Base-by-base conservation (phyloP, 64 coral and sea anemone genomes). In the Montipora cactus region DNA sequence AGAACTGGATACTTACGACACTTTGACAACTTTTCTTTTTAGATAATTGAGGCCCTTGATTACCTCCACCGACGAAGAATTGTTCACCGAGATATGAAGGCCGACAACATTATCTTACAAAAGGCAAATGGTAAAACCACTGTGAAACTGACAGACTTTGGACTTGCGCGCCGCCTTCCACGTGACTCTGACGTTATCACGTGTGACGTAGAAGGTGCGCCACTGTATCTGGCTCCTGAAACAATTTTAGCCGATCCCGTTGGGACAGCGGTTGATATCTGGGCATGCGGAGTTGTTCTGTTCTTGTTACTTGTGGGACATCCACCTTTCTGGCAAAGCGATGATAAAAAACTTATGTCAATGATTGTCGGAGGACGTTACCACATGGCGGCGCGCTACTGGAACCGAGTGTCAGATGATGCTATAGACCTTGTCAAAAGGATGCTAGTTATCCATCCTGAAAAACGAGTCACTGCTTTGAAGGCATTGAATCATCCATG, bases 41-140 rank as follows among this genome's bases (percentile, higher is more conserved):
- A 96, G 95, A 61, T 95, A 14, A 79, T 97, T 4, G 72, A 94
- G 21, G 89, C 92, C 13, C 72, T 97, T 45, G 84, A 92, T 21
- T 97, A 97, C 79, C 93, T 97, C 22, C 95, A 97, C 46, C 67
- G 70, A 46, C 58, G 68, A 55, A 82, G 83, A 75, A 97, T 97
- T 80, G 77, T 97, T 46, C 95, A 97, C 23, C 77, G 95, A 45
- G 95, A 97, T 74, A 91, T 97, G 13, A 97, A 97, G 83, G 89
- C 95, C 0, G 95, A 97, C 71, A 97, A 97, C 61, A 79, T 97
- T 37, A 82, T 97, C 18, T 70, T 94, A 37, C 84, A 89, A 79
- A 87, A 78, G 2, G 49, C 48, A 7, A 69, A 94, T 4, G 67
- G 77, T 7, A 78, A 83, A 48, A 73, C 91, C 68, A 88, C 58